phyloP scores from a whole-genome alignment of 2,113 vertebrate species.

The Acrocephalus kingi region DNA sequence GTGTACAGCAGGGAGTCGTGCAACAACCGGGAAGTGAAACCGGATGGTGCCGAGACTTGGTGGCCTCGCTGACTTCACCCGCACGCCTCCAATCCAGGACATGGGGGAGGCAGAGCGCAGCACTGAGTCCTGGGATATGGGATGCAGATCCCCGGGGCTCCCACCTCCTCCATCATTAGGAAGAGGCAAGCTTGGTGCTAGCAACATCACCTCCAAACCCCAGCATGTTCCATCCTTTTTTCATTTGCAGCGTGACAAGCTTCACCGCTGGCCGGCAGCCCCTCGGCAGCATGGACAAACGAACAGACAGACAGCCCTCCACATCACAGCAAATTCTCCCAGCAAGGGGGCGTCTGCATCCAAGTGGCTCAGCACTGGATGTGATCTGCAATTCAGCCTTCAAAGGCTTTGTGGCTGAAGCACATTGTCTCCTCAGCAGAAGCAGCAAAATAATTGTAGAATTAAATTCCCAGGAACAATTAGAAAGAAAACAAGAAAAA shows the following conservation, averaged over 20 bases:
- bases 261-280: neutral
- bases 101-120: fast-evolving
- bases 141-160: neutral
- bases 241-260: neutral
- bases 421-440: neutral
- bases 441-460: neutral
- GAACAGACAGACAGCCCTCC: neutral
- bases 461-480: constrained; percentile 7
- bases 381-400: neutral
- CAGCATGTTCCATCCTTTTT: neutral
- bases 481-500: neutral
- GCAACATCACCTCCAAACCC: neutral
- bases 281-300: neutral
- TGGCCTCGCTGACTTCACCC: neutral
- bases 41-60: neutral
- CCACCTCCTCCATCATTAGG: neutral
- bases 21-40: neutral
- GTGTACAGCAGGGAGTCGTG: fast-evolving
- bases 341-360: neutral
- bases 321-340: neutral
- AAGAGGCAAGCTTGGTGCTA: fast-evolving
- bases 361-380: neutral
- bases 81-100: fast-evolving
- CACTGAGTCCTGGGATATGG: fast-evolving
- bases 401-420: constrained; percentile 1